Percentiles rank a stretch among this genome's conserved stretches.
Conservation (phyloP, 2,113 vertebrate genomes). For the Rhabdornis inornatus region DNA sequence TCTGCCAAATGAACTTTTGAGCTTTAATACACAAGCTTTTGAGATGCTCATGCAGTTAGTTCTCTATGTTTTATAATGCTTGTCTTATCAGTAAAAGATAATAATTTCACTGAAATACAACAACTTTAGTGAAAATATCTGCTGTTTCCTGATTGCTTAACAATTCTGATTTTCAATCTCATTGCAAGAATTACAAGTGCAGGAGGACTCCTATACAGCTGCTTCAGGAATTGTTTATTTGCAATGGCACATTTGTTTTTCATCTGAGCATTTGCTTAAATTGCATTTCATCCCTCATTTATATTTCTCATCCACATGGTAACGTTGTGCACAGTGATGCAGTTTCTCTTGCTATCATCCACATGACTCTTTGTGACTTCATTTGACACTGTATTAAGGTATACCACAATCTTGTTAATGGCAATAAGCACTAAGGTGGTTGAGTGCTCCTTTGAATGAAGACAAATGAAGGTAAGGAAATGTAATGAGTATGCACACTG, state of each 20-base stretch:
- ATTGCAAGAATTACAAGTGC: neutral
- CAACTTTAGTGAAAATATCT: neutral
- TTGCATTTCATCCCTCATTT: slow-evolving; percentile 8
- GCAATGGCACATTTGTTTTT: neutral
- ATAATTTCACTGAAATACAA: neutral
- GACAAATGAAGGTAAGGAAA: slow-evolving; percentile 9
- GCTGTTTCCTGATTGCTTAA: neutral
- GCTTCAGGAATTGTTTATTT: neutral
- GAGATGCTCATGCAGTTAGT: neutral
- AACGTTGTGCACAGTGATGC: neutral
- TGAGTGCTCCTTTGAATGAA: slow-evolving; percentile 18
- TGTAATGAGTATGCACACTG: neutral
- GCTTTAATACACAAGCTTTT: neutral
- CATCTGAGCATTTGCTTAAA: neutral
- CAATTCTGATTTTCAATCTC: neutral
- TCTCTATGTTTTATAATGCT: neutral
- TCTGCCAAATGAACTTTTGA: slow-evolving; percentile 8
- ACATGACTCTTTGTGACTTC: neutral
- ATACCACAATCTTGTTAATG: slow-evolving; percentile 11
- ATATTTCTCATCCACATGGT: neutral
- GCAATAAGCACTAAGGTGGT: neutral
- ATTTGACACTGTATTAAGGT: neutral
- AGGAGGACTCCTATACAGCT: neutral
- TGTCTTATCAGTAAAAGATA: neutral
- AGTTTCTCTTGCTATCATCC: neutral